Evolutionary conservation across 2,113 vertebrate species (phyloP), one percentile per base, ranked within the genome.

Genomic region (Odontesthes bonariensis): DNA sequence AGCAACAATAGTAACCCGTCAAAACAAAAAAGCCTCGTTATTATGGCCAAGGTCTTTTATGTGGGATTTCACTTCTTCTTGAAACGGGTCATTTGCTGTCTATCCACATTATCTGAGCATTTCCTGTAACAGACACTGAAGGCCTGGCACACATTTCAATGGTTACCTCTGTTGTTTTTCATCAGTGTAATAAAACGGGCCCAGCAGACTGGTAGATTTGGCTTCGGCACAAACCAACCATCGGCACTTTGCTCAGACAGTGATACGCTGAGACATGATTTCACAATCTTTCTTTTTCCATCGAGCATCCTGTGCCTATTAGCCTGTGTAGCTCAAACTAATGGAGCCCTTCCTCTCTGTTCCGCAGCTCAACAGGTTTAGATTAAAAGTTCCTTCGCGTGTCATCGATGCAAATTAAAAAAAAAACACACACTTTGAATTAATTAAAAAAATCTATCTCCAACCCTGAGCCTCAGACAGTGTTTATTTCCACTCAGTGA

Each of bases 211-310:
- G 53, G 67, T 72, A 77, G 67, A 77, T 55, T 68, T 87, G 73
- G 81, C 77, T 33, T 46, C 49, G 8, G 82, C 63, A 65, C 69
- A 84, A 79, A 77, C 63, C 67, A 42, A 58, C 77, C 27, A 5
- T 54, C 52, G 23, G 42, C 54, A 62, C 35, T 38, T 58, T 75
- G 78, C 71, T n/a, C 42, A 76, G 69, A 60, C 60, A 6, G 77
- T 70, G 88, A 90, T 85, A 22, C 5, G 85, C 87, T 57, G 55
- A 73, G 81, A 91, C 89, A 81, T 66, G 88, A 92, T 75, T 69
- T 73, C 64, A 75, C 69, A 79, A 67, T 20, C 23, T 52, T 72
- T 38, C 27, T 47, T 56, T 70, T 72, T 27, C 22, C 10, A 12
- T 64, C 8, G 9, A 35, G n/a, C 32, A 20, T 59, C 57, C 27